A percentile compares a stretch with the other conserved stretches of the same genome.
Conservation (phyloP, 1,140 invertebrate species). For the Adelges cooleyi region DNA sequence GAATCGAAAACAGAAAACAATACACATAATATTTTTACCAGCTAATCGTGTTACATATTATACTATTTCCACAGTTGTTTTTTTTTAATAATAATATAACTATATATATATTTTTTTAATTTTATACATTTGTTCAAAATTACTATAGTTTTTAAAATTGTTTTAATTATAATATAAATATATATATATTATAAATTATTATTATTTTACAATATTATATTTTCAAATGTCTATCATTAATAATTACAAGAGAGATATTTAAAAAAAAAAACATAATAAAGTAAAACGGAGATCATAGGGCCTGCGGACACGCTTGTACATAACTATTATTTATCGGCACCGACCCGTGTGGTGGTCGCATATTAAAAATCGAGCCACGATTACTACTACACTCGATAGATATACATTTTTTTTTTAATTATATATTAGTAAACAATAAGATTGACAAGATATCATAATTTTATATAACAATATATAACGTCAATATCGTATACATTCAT, state of each 20-base stretch:
- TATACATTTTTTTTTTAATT: neutral
- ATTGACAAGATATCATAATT: neutral
- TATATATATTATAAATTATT: neutral
- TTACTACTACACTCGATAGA: neutral
- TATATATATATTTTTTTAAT: neutral
- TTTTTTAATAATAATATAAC: too few relatives aligned
- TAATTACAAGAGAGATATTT: neutral
- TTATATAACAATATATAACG: neutral
- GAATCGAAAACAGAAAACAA: neutral
- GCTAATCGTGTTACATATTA: neutral
- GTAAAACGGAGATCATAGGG: conserved; percentile 23
- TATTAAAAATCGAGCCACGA: neutral
- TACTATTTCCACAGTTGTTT: too few relatives aligned
- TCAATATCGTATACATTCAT: too few relatives aligned
- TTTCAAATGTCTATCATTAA: neutral
- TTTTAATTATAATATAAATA: neutral
- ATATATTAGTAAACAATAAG: neutral
- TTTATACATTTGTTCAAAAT: neutral
- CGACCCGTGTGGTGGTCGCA: neutral
- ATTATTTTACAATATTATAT: neutral
- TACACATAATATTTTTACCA: neutral
- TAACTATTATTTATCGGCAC: neutral
- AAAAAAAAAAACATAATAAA: conserved; percentile 5
- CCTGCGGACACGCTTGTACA: neutral
- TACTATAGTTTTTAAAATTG: neutral